Evolutionary conservation across 1,140 invertebrate species (phyloP).

Genomic region (Drosophila lacteicornis): DNA sequence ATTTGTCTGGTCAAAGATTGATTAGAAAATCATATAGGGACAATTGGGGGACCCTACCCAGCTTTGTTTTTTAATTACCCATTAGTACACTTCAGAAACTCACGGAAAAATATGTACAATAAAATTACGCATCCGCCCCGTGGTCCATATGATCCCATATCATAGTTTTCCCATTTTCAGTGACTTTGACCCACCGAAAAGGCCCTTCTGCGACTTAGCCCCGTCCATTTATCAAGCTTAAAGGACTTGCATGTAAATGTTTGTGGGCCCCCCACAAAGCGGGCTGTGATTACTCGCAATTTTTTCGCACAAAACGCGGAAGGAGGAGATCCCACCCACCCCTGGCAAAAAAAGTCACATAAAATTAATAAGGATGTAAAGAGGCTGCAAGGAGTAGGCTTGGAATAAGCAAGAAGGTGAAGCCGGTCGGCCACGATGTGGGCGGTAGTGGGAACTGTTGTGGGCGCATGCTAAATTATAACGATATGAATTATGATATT

Average conservation of each 20-base stretch:
- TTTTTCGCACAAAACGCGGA: conserved; percentile 58
- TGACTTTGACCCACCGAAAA: conserved; percentile 4
- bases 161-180: conserved; percentile 22
- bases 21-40: not conserved
- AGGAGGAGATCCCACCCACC: conserved; percentile 40
- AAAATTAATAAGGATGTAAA: conserved; percentile 75
- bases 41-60: not conserved
- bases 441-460: conserved; percentile 23
- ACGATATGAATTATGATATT: conserved; percentile 82
- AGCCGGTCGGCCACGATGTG: not conserved
- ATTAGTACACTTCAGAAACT: not conserved
- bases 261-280: conserved; percentile 42
- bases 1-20: not conserved
- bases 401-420: not conserved
- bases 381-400: conserved; percentile 18
- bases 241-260: conserved; percentile 72
- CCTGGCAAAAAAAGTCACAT: conserved; percentile 66
- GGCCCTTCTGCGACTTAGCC: conserved; percentile 16
- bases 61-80: not conserved
- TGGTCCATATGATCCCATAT: conserved; percentile 40
- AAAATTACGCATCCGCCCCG: conserved; percentile 53
- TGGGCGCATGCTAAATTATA: conserved; percentile 78
- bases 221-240: conserved; percentile 79
- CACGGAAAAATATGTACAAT: not conserved
- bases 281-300: conserved; percentile 60